These are phyloP conservation scores for Cygnus olor DNA, from an alignment of 2,797 vertebrate species.

Conservation along the genomic window DNA sequence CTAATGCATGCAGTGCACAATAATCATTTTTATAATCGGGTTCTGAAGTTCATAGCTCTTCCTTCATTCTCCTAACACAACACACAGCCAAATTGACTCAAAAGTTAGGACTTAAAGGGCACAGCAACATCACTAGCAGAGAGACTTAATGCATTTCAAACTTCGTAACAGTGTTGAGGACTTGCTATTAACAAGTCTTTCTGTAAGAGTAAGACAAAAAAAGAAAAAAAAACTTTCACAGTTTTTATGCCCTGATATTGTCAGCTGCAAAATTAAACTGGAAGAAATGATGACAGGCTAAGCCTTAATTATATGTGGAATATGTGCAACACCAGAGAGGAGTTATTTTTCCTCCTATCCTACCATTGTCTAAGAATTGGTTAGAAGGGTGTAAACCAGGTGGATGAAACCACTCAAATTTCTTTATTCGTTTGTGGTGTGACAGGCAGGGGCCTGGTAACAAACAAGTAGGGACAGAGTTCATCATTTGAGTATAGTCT, in stretches of 20 bases:
- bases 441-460: background rate
- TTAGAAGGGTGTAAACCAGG: background rate
- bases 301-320: background rate
- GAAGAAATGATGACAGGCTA: background rate
- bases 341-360: background rate
- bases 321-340: background rate
- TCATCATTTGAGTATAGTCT: accelerated
- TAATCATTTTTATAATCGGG: conserved; percentile 26
- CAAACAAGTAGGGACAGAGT: background rate
- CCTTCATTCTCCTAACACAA: background rate
- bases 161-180: background rate
- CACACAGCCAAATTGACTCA: background rate
- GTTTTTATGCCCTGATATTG: background rate
- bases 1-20: conserved; percentile 40
- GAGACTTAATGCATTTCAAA: background rate
- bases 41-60: conserved; percentile 3
- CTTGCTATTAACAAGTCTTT: background rate
- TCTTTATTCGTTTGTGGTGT: background rate
- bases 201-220: background rate
- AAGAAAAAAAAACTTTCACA: background rate
- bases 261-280: background rate
- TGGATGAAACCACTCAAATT: background rate
- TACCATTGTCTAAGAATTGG: background rate
- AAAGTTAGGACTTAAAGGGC: background rate
- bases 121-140: background rate